Evolutionary conservation across 2,888 invertebrate species (phyloP), one percentile per base, ranked within the genome.

Genomic region (Neoscelio sp.): DNA sequence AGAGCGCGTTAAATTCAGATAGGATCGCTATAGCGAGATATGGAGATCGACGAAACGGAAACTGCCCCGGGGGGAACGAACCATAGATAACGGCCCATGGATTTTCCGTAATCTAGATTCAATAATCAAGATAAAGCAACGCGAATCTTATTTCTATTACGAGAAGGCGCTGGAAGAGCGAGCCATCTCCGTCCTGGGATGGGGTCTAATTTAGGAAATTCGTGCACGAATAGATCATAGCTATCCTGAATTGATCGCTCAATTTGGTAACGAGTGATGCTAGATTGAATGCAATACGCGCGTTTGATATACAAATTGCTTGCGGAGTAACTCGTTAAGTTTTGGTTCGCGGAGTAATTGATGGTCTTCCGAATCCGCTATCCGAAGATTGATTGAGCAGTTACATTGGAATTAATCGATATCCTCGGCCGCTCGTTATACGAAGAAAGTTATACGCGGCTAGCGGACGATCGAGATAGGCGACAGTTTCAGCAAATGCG

Each of bases 101-200:
- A 54, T 60, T 58, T 38, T 40, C 42, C 48, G 79, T 73, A 77
- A 81, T 83, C 80, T 80, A 85, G 86, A 86, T 86, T 80, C 74
- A 67, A 56, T 78, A 83, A 84, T 82, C 79, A 56, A 84, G 86
- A 87, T 85, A 86, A 84, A 82, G 68, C 77, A 46, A 30, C 62
- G n/a, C 60, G 77, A 83, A 83, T 85, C 85, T 85, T 82, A 82
- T 84, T 84, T 85, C 82, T 83, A 82, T 84, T 84, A 78, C 65
- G 74, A 28, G 68, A 50, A n/a, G n/a, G n/a, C n/a, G n/a, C n/a
- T n/a, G n/a, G 38, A 38, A 8, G 38, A 38, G 38, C 38, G 13
- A 38, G 5, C 38, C 4, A 38, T 12, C 38, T 38, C n/a, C n/a
- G n/a, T n/a, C n/a, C n/a, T 10, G 4, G 44, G 20, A 5, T n/a